Base-by-base conservation (phyloP, 53 echinoderm and acorn worm genomes). In the Hippasteria phrygiana region DNA sequence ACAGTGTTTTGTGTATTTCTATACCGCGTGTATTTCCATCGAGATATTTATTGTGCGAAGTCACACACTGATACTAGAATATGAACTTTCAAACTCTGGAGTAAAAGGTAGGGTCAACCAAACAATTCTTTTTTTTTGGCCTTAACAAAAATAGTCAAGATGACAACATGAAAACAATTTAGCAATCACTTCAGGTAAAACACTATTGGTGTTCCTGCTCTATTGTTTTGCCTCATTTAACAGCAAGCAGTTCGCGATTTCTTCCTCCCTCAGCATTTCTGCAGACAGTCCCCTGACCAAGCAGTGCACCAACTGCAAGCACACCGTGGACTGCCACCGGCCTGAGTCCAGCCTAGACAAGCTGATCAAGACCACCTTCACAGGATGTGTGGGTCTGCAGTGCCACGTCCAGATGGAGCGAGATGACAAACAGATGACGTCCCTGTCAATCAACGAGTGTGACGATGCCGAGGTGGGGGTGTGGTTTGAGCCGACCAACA, bases 401-500 rank as follows among this genome's bases (percentile, higher is more conserved):
- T 90, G 90, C 73, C 90, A 59, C 14, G 42, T 81, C 63, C 53
- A 59, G 39, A 46, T 77, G 66, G 80, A 93, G 31, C 50, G 54
- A 71, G 80, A 90, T 62, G 90, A 78, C 69, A 70, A 87, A 69
- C 78, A 77, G 67, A 71, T 75, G 53, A 66, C 64, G 46, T 43
- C 65, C 65, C 14, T 85, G 50, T 51, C 62, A 53, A 73, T 90
- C 64, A 46, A 31, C 50, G 91, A 91, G 18, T 78, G 86, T 47
- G 92, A 95, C 43, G 91, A 92, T 17, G 53, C 87, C 20, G 88
- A 87, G 63, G 75, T 93, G 45, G 74, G 88, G 17, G 80, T 82
- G 28, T 95, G 93, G 91, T 92, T 95, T 71, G 95, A 95, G 74
- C 93, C 95, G 4, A 91, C 88, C 31, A 93, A 91, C 78, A 92